These are phyloP conservation scores for Anoplopoma fimbria DNA, from an alignment of 2,113 vertebrate species.

Conservation along the genomic window DNA sequence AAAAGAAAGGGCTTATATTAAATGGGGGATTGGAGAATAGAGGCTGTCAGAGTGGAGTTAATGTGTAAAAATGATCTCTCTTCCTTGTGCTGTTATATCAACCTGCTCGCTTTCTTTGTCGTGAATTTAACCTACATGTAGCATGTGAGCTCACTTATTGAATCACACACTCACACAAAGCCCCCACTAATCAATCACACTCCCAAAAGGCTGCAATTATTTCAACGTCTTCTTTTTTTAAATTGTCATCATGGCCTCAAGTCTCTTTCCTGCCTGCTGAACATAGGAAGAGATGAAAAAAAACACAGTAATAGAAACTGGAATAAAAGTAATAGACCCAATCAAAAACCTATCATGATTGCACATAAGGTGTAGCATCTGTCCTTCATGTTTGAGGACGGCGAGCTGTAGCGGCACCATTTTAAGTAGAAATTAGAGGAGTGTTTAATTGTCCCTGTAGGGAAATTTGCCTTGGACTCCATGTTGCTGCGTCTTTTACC, in stretches of 20 bases:
- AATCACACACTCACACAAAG: background rate
- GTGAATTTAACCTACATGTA: background rate
- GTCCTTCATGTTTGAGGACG: background rate
- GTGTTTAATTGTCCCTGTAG: slow-evolving; percentile 2
- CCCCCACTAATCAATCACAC: background rate
- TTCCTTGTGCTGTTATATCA: slow-evolving; percentile 22
- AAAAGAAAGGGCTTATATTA: slow-evolving; percentile 46
- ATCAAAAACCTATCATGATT: slow-evolving; percentile 9
- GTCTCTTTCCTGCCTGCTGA: background rate
- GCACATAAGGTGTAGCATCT: slow-evolving; percentile 9
- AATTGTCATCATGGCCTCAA: background rate
- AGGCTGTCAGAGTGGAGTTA: slow-evolving; percentile 45
- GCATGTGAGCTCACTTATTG: background rate
- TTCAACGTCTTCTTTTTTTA: background rate
- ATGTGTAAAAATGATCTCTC: slow-evolving; percentile 59
- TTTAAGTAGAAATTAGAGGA: background rate
- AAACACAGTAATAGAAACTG: background rate
- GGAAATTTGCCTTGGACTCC: slow-evolving; percentile 7
- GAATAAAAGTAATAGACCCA: background rate
- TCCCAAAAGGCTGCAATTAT: background rate
- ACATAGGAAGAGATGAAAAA: background rate
- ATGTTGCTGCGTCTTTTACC: background rate
- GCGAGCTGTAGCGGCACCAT: background rate
- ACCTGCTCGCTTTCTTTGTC: background rate
- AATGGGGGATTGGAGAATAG: slow-evolving; percentile 61